Evolutionary conservation across 2,888 invertebrate genomes (phyloP).

Genomic region (Monopis laevigella): DNA sequence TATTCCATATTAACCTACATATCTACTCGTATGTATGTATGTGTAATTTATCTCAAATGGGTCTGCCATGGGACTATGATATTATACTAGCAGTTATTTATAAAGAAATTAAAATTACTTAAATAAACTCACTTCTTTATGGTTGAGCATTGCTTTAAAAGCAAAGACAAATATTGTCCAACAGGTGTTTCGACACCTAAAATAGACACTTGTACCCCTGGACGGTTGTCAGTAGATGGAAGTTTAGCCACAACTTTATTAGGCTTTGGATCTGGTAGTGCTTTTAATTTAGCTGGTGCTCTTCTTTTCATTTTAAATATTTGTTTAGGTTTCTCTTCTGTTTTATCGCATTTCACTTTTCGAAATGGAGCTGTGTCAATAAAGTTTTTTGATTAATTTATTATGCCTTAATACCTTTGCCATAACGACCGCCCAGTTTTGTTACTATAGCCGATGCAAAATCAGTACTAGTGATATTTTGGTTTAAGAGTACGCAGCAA

Average conservation of each 20-base stretch:
- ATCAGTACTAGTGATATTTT: too few relatives aligned
- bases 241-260: constrained; percentile 24
- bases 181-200: constrained; percentile 61
- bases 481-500: too few relatives aligned
- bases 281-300: background rate
- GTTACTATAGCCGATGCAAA: too few relatives aligned
- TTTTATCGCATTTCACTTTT: constrained; percentile 13
- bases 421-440: too few relatives aligned
- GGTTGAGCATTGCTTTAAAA: constrained; percentile 64
- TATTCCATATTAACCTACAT: too few relatives aligned
- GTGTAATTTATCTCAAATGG: too few relatives aligned
- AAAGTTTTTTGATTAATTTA: background rate
- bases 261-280: constrained; percentile 2
- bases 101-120: background rate
- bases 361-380: constrained; percentile 50
- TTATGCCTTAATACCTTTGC: too few relatives aligned
- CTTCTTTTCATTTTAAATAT: too few relatives aligned
- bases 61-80: too few relatives aligned
- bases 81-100: too few relatives aligned
- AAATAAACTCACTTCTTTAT: constrained; percentile 45
- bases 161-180: constrained; percentile 55
- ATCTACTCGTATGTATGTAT: too few relatives aligned
- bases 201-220: constrained; percentile 50
- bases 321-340: background rate
- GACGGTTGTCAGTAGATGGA: constrained; percentile 31